Evolutionary conservation across 2,888 invertebrate species (phyloP).

Genomic region (Euplagia quadripunctaria): DNA sequence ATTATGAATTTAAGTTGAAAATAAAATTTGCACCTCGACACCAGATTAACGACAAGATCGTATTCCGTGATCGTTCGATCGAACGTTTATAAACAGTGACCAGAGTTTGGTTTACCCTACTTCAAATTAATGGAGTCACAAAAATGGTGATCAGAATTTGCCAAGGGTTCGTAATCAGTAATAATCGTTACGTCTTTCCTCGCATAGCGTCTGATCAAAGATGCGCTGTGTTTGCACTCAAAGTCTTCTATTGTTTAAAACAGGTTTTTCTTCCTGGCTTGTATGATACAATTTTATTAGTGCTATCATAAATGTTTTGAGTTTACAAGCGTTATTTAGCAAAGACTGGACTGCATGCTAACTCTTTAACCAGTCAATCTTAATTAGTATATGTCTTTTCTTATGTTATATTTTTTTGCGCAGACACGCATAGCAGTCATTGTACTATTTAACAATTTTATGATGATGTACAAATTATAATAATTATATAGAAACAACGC

Average conservation of each 20-base stretch:
- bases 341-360: not conserved
- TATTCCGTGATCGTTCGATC: not conserved
- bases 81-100: not conserved
- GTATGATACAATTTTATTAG: not conserved
- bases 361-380: not conserved
- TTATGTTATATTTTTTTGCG: not conserved
- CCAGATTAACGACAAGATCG: not conserved
- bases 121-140: not conserved
- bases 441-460: not conserved
- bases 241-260: not conserved
- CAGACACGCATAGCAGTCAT: not conserved
- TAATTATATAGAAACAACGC: conserved; percentile 33
- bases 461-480: conserved; percentile 5
- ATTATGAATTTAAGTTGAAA: too few species aligned
- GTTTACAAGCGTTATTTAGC: not conserved
- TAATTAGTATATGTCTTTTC: not conserved
- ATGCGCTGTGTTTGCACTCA: not conserved
- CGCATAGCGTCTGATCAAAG: too few species aligned
- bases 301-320: not conserved
- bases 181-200: not conserved
- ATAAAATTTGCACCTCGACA: not conserved
- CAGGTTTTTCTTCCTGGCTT: not conserved
- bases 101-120: not conserved
- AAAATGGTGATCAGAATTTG: not conserved
- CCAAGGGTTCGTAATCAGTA: not conserved